Evolutionary conservation across 2,888 invertebrate genomes (phyloP), one percentile per base, ranked within the genome.

Genomic region (Drosophila differens): DNA sequence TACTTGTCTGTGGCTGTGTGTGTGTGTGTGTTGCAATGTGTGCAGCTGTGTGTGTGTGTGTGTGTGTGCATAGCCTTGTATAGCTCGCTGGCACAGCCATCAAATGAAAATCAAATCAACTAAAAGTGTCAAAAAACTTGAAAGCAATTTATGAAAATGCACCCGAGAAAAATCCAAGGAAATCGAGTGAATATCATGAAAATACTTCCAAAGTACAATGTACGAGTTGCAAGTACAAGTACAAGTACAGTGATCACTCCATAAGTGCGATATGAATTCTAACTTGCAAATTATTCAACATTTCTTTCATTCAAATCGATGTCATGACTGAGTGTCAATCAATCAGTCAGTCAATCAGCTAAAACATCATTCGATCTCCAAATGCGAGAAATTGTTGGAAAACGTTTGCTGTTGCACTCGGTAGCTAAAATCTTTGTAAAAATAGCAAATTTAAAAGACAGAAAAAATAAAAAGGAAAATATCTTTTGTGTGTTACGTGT

Each of bases 71-170:
- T 39, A 39, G 33, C 81, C 65, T 65, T 79, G 66, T 25, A 25
- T 25, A 62, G 41, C 62, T 22, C 7, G n/a, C 57, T 39, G 9
- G 35, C 64, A 44, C 67, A 78, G 51, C 74, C 83, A 83, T 66
- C 71, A 69, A 68, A 82, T 78, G 57, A 69, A 78, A 77, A 82
- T 82, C 78, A 80, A 82, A 74, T 72, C 75, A 79, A 73, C 72
- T 75, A 72, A 73, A 82, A 78, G 74, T 79, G 79, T 79, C 79
- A 88, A 83, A 87, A 47, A 83, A 88, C 85, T 83, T 82, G 61
- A 70, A 57, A 88, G 75, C 83, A 85, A 85, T 84, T 84, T 85
- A 83, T 84, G 86, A 77, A 85, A 88, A 77, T 77, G 74, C 74
- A 80, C 68, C 74, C 69, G 44, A 83, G 39, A 79, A 66, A 64